Evolutionary conservation across 2,888 invertebrate species (phyloP), one percentile per base, ranked within the genome.

Genomic region (Drosophila austrosaltans): DNA sequence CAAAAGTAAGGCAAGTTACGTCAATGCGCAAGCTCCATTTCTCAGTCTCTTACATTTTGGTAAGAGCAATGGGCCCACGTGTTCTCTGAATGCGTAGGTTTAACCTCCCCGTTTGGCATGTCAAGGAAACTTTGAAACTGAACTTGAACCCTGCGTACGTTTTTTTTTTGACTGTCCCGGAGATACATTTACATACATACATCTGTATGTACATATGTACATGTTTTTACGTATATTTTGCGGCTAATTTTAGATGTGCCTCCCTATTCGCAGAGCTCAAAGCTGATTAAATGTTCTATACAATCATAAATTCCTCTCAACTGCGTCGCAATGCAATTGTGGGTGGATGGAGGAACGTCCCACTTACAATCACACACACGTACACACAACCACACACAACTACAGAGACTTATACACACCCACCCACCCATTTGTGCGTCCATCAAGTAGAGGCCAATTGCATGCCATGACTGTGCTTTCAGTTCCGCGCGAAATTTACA

Each of bases 401-500:
- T 76, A 78, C 78, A 74, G 78, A 53, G 71, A 65, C 81, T 16
- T 16, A 16, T 16, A 78, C 78, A 75, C 78, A 53, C 73, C 76
- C 58, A 58, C 53, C 22, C 67, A 72, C 28, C 42, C 22, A 62
- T 22, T 48, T 48, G 22, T 25, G 48, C 32, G n/a, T 39, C 30
- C 64, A 69, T 68, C 61, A 66, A 53, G 62, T 59, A 68, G 68
- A 72, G 68, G 73, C 68, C 73, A 72, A 48, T 63, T 32, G 61
- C 61, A 59, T 53, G 59, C 40, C 61, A 63, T 59, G 53, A 62
- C 60, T 78, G 76, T 73, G 76, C 72, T 79, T 48, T 78, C 71
- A 79, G 81, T 85, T 82, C 82, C 87, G 86, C 74, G 73, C 72
- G 66, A 81, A 72, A 75, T 70, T 63, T 69, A 73, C 66, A 79